phyloP scores from a whole-genome alignment of 2,113 vertebrate genomes.

The Apus apus region DNA sequence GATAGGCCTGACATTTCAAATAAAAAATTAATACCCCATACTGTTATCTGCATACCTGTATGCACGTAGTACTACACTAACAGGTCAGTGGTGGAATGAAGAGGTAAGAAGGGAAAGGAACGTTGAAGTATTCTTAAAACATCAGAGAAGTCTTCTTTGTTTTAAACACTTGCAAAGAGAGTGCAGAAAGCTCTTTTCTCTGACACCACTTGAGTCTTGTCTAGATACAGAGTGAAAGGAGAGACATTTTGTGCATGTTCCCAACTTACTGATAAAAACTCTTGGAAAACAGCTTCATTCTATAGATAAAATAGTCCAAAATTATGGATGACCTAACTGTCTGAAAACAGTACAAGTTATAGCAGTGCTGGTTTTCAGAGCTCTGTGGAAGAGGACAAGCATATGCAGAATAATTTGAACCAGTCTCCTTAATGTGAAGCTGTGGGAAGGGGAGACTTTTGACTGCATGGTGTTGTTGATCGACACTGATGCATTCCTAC shows the following conservation, averaged over 20 bases:
- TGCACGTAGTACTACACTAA: neutral
- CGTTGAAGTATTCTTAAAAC: neutral
- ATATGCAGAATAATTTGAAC: neutral
- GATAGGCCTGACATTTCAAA: neutral
- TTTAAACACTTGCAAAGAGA: neutral
- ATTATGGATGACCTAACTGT: neutral
- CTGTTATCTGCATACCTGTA: neutral
- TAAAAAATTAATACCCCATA: neutral
- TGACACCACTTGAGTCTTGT: neutral
- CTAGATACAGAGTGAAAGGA: neutral
- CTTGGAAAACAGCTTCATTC: neutral
- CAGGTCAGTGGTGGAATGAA: neutral
- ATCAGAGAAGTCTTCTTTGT: neutral
- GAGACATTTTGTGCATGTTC: neutral
- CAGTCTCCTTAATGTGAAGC: neutral
- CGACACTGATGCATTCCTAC: fast-evolving
- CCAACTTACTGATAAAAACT: constrained; percentile 5
- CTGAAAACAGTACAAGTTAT: neutral
- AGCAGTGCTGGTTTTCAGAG: neutral
- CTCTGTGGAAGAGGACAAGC: neutral
- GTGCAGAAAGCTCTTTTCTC: neutral
- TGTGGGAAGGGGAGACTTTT: neutral
- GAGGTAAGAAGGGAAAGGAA: neutral
- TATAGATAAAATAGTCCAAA: constrained; percentile 10
- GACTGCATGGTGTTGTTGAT: neutral